Evolutionary conservation across 2,113 vertebrate genomes (phyloP).

Genomic region (Rana temporaria): DNA sequence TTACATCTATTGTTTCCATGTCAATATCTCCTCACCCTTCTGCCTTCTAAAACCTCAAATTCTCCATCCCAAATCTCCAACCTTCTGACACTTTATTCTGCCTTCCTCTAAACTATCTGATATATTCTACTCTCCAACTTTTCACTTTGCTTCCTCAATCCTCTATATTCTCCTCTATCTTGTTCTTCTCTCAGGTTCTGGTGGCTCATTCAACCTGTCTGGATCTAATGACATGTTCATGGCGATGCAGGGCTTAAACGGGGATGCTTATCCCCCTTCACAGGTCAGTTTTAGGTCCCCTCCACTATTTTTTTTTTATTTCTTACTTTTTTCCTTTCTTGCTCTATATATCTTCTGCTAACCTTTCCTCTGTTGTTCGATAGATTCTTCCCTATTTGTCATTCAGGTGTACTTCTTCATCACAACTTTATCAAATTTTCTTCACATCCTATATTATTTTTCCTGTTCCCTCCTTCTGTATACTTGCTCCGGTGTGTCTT

Average conservation of each 20-base stretch:
- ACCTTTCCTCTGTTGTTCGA: neutral
- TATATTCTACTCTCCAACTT: neutral
- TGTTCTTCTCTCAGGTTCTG: constrained; percentile 74
- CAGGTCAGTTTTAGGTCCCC: constrained; percentile 75
- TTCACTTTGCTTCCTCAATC: constrained; percentile 10
- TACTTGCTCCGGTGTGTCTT: neutral
- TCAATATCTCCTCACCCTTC: neutral
- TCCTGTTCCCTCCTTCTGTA: neutral
- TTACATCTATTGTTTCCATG: too few species aligned
- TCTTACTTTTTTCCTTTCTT: neutral
- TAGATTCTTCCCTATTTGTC: constrained; percentile 6
- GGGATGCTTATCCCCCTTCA: constrained; percentile 82
- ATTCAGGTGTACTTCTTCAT: constrained; percentile 23
- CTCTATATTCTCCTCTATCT: constrained; percentile 29
- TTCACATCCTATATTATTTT: neutral
- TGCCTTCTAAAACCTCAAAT: neutral
- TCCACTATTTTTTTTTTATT: neutral
- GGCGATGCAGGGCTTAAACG: constrained; percentile 86
- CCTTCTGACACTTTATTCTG: neutral
- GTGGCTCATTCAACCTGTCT: constrained; percentile 87
- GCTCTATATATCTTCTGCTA: constrained; percentile 40
- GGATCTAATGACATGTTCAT: constrained; percentile 90
- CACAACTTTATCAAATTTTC: neutral
- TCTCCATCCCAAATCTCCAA: neutral
- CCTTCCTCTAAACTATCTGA: neutral